These are phyloP conservation scores for Xenopus laevis DNA, from an alignment of 2,113 vertebrate species.

Conservation along the genomic window DNA sequence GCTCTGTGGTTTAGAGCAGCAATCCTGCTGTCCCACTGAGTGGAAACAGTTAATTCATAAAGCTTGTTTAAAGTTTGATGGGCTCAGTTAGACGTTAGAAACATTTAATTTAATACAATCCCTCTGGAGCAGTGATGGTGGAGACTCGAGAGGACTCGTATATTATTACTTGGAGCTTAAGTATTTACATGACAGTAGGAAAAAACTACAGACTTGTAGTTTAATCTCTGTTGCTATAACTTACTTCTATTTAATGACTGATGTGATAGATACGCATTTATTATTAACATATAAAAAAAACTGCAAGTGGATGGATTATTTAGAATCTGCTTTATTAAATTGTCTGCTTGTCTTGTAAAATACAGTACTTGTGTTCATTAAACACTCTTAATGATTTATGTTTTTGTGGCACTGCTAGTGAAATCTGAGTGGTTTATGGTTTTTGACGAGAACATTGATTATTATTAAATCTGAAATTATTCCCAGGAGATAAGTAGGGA, in stretches of 20 bases:
- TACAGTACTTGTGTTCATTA: slow-evolving; percentile 38
- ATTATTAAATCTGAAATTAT: slow-evolving; percentile 58
- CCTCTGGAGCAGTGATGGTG: background rate
- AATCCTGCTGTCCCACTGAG: no score
- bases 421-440: slow-evolving; percentile 48
- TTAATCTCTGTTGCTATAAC: slow-evolving; percentile 39
- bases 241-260: slow-evolving; percentile 43
- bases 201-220: slow-evolving; percentile 1
- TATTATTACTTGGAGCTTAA: slow-evolving; percentile 17
- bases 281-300: slow-evolving; percentile 39
- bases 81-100: background rate
- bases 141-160: slow-evolving; percentile 4
- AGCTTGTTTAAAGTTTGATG: slow-evolving; percentile 35
- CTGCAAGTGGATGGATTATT: slow-evolving; percentile 49
- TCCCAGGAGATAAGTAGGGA: slow-evolving; percentile 52
- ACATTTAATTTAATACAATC: background rate
- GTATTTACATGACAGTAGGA: slow-evolving; percentile 36
- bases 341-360: slow-evolving; percentile 44
- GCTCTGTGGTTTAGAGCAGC: no score
- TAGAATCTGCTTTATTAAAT: slow-evolving; percentile 58
- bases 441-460: slow-evolving; percentile 61
- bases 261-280: slow-evolving; percentile 43
- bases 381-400: slow-evolving; percentile 49
- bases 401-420: slow-evolving; percentile 45
- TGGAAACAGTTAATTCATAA: slow-evolving; percentile 14